Conservation (phyloP, 2,888 invertebrate species). For the Xylocampa areola region DNA sequence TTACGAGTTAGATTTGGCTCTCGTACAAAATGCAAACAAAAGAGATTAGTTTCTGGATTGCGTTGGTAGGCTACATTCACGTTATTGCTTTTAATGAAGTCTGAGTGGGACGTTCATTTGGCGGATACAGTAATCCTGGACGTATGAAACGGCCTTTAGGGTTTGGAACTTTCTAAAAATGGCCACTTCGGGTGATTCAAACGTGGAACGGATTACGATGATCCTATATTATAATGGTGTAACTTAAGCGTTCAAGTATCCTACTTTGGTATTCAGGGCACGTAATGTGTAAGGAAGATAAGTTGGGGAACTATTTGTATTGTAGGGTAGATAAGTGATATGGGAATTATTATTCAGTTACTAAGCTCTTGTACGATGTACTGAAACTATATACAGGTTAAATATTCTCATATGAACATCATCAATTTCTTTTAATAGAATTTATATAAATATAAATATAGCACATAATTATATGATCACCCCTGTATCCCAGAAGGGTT, state of each 20-base stretch:
- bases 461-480: too few species aligned
- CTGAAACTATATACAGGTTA: background rate
- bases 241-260: slow-evolving; percentile 59
- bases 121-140: slow-evolving; percentile 58
- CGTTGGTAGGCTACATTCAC: slow-evolving; percentile 66
- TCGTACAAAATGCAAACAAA: slow-evolving; percentile 81
- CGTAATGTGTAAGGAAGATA: slow-evolving; percentile 65
- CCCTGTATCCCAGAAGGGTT: too few species aligned
- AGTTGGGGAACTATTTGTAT: slow-evolving; percentile 60
- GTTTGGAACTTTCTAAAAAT: slow-evolving; percentile 64
- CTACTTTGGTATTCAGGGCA: slow-evolving; percentile 65
- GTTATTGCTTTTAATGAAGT: slow-evolving; percentile 76
- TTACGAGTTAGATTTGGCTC: slow-evolving; percentile 70
- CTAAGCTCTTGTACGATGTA: slow-evolving; percentile 17
- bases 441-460: too few species aligned
- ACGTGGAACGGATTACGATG: slow-evolving; percentile 66
- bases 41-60: slow-evolving; percentile 80
- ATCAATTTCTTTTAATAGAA: too few species aligned
- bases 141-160: slow-evolving; percentile 54
- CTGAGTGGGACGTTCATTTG: slow-evolving; percentile 60
- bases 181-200: slow-evolving; percentile 60
- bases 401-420: too few species aligned
- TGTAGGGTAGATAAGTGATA: slow-evolving; percentile 39
- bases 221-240: slow-evolving; percentile 67
- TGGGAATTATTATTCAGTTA: slow-evolving; percentile 45